These are phyloP conservation scores for Empis livida DNA, from an alignment of 2,888 invertebrate genomes.

Conservation along the genomic window DNA sequence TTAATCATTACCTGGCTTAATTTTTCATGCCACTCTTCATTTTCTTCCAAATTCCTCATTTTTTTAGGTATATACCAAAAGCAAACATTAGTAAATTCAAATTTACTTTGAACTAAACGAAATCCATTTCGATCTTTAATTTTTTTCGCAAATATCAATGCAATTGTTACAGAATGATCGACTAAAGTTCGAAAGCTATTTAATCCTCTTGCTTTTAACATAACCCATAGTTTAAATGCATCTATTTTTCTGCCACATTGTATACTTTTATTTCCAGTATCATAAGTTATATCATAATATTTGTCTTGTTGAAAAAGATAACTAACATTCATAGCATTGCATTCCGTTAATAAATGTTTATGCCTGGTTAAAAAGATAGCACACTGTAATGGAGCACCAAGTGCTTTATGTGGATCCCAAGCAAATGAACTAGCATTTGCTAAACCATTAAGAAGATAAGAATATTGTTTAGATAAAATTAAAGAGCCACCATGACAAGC, in stretches of 20 bases:
- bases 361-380: slow-evolving; percentile 48
- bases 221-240: slow-evolving; percentile 83
- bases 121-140: slow-evolving; percentile 44
- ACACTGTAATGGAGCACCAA: slow-evolving; percentile 68
- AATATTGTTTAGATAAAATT: slow-evolving; percentile 52
- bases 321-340: slow-evolving; percentile 56
- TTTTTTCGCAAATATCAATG: slow-evolving; percentile 43
- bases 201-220: slow-evolving; percentile 75
- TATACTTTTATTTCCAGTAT: slow-evolving; percentile 75
- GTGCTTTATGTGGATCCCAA: slow-evolving; percentile 81
- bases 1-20: slow-evolving; percentile 35
- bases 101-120: slow-evolving; percentile 45
- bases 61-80: slow-evolving; percentile 71
- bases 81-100: slow-evolving; percentile 74
- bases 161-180: slow-evolving; percentile 50
- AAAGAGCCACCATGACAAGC: slow-evolving; percentile 69
- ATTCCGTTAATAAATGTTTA: slow-evolving; percentile 44
- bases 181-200: slow-evolving; percentile 44
- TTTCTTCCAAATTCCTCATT: slow-evolving; percentile 34
- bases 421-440: slow-evolving; percentile 57
- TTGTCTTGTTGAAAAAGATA: slow-evolving; percentile 78
- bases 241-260: slow-evolving; percentile 90
- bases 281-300: slow-evolving; percentile 66
- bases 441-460: slow-evolving; percentile 40
- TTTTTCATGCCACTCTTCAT: slow-evolving; percentile 39